These are phyloP conservation scores for Thunnus maccoyii DNA, from an alignment of 2,113 vertebrate genomes.

Conservation along the genomic window DNA sequence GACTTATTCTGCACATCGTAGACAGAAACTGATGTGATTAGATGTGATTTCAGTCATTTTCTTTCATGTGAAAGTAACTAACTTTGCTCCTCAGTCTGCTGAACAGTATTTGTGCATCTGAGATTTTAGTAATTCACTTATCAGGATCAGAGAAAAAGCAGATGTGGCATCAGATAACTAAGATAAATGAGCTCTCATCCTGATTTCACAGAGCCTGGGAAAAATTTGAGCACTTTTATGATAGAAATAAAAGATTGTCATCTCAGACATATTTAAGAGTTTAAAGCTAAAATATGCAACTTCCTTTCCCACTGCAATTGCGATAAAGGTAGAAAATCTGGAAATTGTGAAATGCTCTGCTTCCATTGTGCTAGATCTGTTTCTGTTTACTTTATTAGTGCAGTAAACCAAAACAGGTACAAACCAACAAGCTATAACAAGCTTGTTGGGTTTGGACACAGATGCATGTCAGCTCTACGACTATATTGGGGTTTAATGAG, in stretches of 20 bases:
- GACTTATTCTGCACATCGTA: not conserved
- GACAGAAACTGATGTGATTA: not conserved
- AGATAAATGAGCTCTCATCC: not conserved
- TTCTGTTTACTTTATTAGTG: not conserved
- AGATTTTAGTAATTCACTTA: not conserved
- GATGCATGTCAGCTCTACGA: not conserved
- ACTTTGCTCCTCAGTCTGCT: not conserved
- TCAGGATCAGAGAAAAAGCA: constrained; percentile 3
- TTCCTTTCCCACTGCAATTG: not conserved
- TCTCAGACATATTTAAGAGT: not conserved
- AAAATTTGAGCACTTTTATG: not conserved
- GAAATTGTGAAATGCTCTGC: not conserved
- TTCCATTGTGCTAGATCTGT: not conserved
- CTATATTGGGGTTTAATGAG: not conserved
- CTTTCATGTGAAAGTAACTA: not conserved
- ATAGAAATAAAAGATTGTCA: not conserved
- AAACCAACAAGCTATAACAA: not conserved
- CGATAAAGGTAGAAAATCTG: not conserved
- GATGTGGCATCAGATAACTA: not conserved
- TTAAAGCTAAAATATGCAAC: not conserved
- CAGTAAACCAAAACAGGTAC: not conserved
- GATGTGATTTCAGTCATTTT: not conserved
- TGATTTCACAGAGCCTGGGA: not conserved
- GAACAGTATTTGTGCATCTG: too few species aligned
- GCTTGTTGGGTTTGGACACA: not conserved